A percentile compares a stretch with the other conserved stretches of the same genome.
Conservation (phyloP, 2,797 vertebrate species). For the Melopsittacus undulatus region DNA sequence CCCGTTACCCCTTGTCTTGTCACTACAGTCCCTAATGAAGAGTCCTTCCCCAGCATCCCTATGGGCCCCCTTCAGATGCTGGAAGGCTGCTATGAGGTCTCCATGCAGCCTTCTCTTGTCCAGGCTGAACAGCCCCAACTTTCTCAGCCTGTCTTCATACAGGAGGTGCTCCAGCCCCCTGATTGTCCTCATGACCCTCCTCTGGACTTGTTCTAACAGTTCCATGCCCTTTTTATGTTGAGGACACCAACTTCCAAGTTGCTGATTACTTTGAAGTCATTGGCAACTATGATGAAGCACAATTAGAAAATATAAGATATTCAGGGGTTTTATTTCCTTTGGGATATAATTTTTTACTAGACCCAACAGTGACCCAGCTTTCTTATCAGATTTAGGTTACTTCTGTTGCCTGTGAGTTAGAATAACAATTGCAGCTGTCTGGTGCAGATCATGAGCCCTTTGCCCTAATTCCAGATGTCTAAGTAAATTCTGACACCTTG, state of each 20-base stretch:
- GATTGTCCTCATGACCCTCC: no score
- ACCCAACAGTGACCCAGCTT: slow-evolving; percentile 44
- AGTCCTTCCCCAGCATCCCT: no score
- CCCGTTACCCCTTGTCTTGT: no score
- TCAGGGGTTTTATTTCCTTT: background rate
- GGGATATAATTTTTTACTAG: background rate
- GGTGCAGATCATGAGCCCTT: background rate
- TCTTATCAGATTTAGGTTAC: slow-evolving; percentile 1
- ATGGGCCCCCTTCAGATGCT: no score
- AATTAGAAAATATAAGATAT: slow-evolving; percentile 20
- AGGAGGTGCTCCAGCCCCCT: no score
- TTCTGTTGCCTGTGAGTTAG: background rate
- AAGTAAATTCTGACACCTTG: background rate
- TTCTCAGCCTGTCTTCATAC: no score
- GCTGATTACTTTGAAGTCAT: slow-evolving; percentile 11
- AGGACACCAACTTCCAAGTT: background rate
- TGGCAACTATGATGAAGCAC: background rate
- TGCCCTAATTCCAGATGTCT: background rate
- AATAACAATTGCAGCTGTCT: background rate
- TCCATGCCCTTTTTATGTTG: no score
- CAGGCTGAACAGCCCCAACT: no score
- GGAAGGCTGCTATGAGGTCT: no score
- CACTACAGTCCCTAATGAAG: no score
- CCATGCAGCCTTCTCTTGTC: no score
- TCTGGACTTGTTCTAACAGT: no score